Percentiles rank a stretch among this genome's conserved stretches.
These are phyloP conservation scores for Hipposideros armiger DNA, from an alignment of 2,113 vertebrate genomes.

Conservation along the genomic window DNA sequence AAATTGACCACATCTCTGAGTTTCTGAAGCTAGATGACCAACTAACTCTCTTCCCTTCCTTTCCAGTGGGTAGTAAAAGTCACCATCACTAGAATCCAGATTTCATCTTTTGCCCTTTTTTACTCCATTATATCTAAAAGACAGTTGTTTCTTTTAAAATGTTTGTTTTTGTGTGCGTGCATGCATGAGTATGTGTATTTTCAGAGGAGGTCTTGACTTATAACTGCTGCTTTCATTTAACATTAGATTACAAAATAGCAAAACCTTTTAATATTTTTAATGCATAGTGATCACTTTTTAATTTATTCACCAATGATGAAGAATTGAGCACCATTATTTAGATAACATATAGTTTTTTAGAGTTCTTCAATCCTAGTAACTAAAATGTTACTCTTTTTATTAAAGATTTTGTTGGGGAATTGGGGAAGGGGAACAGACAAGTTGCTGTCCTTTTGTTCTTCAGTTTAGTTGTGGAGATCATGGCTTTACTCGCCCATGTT, in stretches of 20 bases:
- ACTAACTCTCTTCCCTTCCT: not conserved
- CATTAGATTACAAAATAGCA: not conserved
- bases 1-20: not conserved
- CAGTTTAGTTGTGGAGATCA: no score
- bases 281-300: not conserved
- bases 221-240: not conserved
- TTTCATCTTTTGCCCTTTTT: not conserved
- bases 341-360: not conserved
- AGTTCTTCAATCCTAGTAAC: not conserved
- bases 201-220: not conserved
- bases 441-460: no score
- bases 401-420: no score
- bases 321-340: slow-evolving; percentile 14
- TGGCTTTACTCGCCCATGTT: no score
- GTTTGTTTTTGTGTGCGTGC: not conserved
- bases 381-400: no score
- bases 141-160: slow-evolving; percentile 23
- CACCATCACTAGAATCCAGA: not conserved
- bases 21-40: not conserved
- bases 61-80: not conserved
- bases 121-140: not conserved
- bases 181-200: not conserved
- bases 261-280: not conserved
- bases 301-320: not conserved
- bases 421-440: no score